phyloP scores from a whole-genome alignment of 2,113 vertebrate genomes.

The Oryzias javanicus region DNA sequence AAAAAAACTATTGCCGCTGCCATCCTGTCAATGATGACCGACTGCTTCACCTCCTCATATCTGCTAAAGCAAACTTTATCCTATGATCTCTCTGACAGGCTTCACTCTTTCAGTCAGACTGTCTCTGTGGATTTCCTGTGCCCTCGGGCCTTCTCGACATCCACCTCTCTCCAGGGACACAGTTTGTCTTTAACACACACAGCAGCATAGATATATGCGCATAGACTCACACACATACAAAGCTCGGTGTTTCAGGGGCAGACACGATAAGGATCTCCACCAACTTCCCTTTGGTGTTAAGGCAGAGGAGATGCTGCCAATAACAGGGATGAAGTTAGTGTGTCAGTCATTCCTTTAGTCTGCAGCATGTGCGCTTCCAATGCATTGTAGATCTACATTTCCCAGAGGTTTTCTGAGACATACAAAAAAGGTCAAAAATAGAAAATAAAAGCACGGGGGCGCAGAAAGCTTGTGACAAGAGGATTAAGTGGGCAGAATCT shows the following conservation, averaged over 20 bases:
- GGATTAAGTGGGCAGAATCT: constrained; percentile 65
- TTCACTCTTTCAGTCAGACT: constrained; percentile 75
- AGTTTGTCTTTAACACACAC: constrained; percentile 36
- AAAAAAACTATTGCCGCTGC: background rate
- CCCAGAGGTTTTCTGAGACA: constrained; percentile 11
- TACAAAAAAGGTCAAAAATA: constrained; percentile 16
- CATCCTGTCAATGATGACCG: background rate
- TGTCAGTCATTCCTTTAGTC: constrained; percentile 44
- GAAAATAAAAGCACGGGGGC: constrained; percentile 13
- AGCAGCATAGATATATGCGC: constrained; percentile 13
- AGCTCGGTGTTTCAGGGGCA: constrained; percentile 61
- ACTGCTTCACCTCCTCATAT: constrained; percentile 16
- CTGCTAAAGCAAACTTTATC: constrained; percentile 6
- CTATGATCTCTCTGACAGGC: constrained; percentile 61
- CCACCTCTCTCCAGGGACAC: constrained; percentile 53
- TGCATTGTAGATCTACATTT: constrained; percentile 26
- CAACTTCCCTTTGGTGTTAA: constrained; percentile 67
- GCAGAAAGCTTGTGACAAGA: constrained; percentile 44
- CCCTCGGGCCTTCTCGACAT: constrained; percentile 67
- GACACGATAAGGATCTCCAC: constrained; percentile 67
- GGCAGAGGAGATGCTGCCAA: constrained; percentile 65
- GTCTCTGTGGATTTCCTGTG: constrained; percentile 79
- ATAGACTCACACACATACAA: constrained; percentile 51
- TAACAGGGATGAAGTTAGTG: constrained; percentile 36
- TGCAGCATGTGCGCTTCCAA: constrained; percentile 28